phyloP scores from a whole-genome alignment of 1,140 invertebrate genomes.

The Bombus superbus region DNA sequence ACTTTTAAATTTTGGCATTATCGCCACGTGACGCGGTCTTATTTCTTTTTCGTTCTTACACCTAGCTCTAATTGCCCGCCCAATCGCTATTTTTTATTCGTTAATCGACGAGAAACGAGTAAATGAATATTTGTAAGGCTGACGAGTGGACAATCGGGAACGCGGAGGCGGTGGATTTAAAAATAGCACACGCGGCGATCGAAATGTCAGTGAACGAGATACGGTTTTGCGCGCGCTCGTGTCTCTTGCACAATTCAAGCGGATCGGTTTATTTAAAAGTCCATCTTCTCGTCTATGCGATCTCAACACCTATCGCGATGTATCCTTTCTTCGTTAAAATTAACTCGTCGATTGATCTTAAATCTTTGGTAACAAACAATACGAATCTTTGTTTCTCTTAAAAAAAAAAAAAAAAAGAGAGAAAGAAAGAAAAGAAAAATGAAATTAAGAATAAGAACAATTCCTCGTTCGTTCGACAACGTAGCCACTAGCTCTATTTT shows the following conservation, averaged over 20 bases:
- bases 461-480: not conserved
- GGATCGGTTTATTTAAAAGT: slow-evolving; percentile 30
- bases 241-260: slow-evolving; percentile 24
- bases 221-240: not conserved
- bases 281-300: not conserved
- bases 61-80: too few relatives aligned
- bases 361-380: not conserved
- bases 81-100: not conserved
- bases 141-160: not conserved
- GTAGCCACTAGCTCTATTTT: not conserved
- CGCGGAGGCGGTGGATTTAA: not conserved
- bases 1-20: not conserved
- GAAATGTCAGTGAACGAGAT: slow-evolving; percentile 43
- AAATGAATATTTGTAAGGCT: not conserved
- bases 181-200: slow-evolving; percentile 20
- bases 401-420: not conserved
- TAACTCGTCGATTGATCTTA: not conserved
- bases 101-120: not conserved
- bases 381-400: not conserved
- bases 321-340: not conserved
- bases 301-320: not conserved
- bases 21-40: not conserved
- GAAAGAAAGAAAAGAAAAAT: too few relatives aligned
- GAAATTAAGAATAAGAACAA: not conserved
- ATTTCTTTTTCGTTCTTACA: not conserved